Evolutionary conservation across 2,113 vertebrate species (phyloP).

Genomic region (Eublepharis macularius): DNA sequence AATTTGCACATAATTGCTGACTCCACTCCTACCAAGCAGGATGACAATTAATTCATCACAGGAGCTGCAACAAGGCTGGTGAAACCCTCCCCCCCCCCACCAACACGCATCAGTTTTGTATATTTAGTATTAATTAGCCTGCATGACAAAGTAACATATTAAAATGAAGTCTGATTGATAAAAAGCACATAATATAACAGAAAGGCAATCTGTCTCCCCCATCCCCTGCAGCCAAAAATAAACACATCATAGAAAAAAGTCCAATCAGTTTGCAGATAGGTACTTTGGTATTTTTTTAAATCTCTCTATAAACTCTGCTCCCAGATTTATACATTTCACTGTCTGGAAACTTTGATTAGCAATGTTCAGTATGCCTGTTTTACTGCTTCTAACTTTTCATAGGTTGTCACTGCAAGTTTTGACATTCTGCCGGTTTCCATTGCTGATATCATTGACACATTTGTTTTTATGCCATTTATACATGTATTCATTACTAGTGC

Average conservation of each 20-base stretch:
- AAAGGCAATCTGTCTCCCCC: background rate
- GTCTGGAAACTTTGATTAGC: background rate
- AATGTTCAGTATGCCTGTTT: too few species aligned
- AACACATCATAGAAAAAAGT: background rate
- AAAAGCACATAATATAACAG: background rate
- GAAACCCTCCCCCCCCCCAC: conserved; percentile 11
- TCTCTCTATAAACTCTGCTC: background rate
- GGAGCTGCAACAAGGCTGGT: conserved; percentile 18
- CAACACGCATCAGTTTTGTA: conserved; percentile 10
- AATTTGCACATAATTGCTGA: conserved; percentile 47
- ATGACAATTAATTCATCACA: conserved; percentile 41
- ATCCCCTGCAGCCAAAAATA: background rate
- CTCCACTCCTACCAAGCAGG: conserved; percentile 9
- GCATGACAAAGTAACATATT: conserved; percentile 29
- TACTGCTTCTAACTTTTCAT: too few species aligned
- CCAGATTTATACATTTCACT: background rate
- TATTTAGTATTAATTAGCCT: conserved; percentile 29
- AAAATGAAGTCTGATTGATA: conserved; percentile 24
- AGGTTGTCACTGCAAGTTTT: too few species aligned
- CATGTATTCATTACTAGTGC: too few species aligned
- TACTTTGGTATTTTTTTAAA: background rate
- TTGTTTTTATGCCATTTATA: too few species aligned
- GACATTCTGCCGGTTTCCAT: too few species aligned
- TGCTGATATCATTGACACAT: too few species aligned
- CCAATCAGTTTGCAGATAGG: background rate